Evolutionary conservation across 2,888 invertebrate genomes (phyloP), one percentile per base, ranked within the genome.

Genomic region (Ectobius pallidus): DNA sequence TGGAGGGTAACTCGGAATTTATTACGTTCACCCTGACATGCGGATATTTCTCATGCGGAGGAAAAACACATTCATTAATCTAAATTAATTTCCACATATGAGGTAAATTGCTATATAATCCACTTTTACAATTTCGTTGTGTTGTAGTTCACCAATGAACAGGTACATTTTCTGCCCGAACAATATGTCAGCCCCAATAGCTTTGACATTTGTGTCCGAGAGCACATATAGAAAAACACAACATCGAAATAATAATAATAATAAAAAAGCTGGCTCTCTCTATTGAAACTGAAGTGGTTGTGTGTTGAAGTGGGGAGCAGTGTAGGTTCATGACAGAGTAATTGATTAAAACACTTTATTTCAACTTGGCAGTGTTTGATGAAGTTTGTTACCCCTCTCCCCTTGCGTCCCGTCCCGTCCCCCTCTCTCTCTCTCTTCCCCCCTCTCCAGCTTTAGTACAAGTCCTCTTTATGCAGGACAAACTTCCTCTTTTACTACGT

Each of bases 311-410:
- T 22, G 14, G 58, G 58, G 16, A n/a, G 14, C 3, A 2, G 58
- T 14, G 58, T 34, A 7, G 34, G 7, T 58, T 14, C 58, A 44
- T 65, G 65, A 27, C 46, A 27, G 30, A 46, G 44, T 65, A 65
- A 65, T 65, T 65, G 65, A 65, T 65, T 65, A 65, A 63, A 65
- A 46, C 65, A 65, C 65, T 65, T 65, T 65, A 65, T 46, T 65
- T 46, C 27, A 16, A 65, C 44, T 65, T 65, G 44, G 42, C 65
- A 65, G 46, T 58, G 46, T 65, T 65, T 46, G 46, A 46, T 46
- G 65, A 65, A 65, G 65, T 65, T 65, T 65, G 65, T 65, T 65
- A 65, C 65, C 44, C 16, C n/a, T n/a, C 25, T 25, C 20, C 55
- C 55, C 55, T 22, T 22, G 7, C 18, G 27, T n/a, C n/a, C n/a